Evolutionary conservation across 2,113 vertebrate species (phyloP).

Genomic region (Scartelaos histophorus): DNA sequence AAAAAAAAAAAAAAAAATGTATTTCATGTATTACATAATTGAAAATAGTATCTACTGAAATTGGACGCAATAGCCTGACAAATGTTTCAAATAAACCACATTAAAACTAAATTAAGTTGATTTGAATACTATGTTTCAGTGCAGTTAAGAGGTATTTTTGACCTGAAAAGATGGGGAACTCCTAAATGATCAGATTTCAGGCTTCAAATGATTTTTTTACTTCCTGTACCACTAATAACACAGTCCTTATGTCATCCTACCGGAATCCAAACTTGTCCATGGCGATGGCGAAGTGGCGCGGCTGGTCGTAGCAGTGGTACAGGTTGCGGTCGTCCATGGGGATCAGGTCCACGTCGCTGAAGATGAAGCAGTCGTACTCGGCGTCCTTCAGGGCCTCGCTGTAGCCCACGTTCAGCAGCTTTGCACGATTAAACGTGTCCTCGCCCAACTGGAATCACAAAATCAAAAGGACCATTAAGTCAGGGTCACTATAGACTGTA

Average conservation of each 20-base stretch:
- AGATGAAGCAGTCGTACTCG: constrained; percentile 97
- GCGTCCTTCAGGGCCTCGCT: constrained; percentile 90
- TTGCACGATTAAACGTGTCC: constrained; percentile 96
- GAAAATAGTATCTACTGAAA: too few relatives aligned
- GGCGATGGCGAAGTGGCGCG: constrained; percentile 95
- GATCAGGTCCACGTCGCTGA: constrained; percentile 96
- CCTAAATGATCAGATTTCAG: too few relatives aligned
- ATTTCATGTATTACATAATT: too few relatives aligned
- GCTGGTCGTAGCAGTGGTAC: constrained; percentile 97
- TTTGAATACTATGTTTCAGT: too few relatives aligned
- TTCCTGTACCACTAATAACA: not conserved
- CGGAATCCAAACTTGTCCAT: constrained; percentile 88
- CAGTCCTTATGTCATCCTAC: not conserved
- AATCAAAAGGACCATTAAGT: not conserved
- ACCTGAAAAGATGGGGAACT: too few relatives aligned
- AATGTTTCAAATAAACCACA: too few relatives aligned
- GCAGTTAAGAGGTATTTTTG: too few relatives aligned
- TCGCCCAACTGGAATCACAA: constrained; percentile 84
- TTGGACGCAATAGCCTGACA: too few relatives aligned
- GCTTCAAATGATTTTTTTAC: not conserved
- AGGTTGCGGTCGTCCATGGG: constrained; percentile 99
- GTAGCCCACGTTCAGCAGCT: constrained; percentile 95
- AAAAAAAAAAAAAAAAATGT: too few relatives aligned
- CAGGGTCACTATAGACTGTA: not conserved
- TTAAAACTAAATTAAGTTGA: too few relatives aligned